phyloP scores from a whole-genome alignment of 2,797 vertebrate genomes.

The Gadopsis bispinosus region DNA sequence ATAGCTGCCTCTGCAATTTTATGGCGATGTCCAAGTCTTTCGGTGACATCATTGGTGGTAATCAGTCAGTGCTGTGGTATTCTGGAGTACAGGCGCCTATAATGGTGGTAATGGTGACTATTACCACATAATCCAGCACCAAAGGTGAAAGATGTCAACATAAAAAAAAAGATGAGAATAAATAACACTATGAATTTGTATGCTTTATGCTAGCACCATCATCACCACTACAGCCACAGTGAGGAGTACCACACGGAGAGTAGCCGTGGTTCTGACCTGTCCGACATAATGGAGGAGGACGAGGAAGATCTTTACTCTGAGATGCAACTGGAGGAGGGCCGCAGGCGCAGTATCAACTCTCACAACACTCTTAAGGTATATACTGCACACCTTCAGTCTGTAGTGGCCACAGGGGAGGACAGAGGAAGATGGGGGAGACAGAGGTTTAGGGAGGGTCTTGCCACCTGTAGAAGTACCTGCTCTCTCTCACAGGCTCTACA shows the following conservation, averaged over 20 bases:
- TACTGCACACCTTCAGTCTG: constrained; percentile 28
- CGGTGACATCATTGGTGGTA: too few relatives aligned
- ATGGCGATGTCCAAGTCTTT: background rate
- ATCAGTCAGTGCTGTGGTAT: background rate
- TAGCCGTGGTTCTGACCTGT: constrained; percentile 96
- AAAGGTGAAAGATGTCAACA: constrained; percentile 13
- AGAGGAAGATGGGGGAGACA: background rate
- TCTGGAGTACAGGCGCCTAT: background rate
- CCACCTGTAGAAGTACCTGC: constrained; percentile 24
- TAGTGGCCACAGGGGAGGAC: constrained; percentile 1
- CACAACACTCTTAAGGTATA: constrained; percentile 96
- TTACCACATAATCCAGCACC: background rate
- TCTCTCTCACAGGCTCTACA: constrained; percentile 53
- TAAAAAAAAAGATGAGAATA: background rate
- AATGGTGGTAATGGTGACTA: background rate
- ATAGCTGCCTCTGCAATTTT: background rate
- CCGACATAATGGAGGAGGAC: constrained; percentile 99
- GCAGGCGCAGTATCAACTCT: constrained; percentile 91
- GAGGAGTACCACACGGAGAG: constrained; percentile 98
- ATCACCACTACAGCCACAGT: constrained; percentile 90
- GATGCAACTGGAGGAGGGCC: constrained; percentile 97
- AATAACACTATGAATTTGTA: background rate
- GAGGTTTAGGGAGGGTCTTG: constrained; percentile 11
- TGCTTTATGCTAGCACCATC: constrained; percentile 73
- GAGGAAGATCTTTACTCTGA: constrained; percentile 98